Evolutionary conservation across 2,797 vertebrate species (phyloP), one percentile per base, ranked within the genome.

Genomic region (Thunnus albacares): DNA sequence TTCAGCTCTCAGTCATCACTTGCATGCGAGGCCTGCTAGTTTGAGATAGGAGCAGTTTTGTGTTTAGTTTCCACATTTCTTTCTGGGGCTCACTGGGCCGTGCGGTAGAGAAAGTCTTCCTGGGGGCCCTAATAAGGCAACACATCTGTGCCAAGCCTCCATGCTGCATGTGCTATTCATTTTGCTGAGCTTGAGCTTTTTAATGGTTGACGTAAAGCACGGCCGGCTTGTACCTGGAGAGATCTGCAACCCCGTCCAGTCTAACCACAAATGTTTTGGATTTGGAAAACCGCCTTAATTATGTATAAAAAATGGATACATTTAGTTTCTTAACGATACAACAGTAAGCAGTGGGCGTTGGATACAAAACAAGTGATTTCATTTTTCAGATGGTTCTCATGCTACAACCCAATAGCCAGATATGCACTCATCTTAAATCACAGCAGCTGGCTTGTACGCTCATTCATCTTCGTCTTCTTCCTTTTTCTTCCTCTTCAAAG

Each of bases 121-220:
- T 78, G 75, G 84, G 86, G 89, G 81, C 92, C 90, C 89, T 90
- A 91, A 93, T 90, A 92, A 93, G 93, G 93, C 82, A 90, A 80
- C 86, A 91, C 91, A 89, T 92, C 67, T 92, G 91, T 86, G 87
- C 89, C 87, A 85, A 85, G 82, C 76, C 85, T 89, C 87, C 86
- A 75, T 89, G 87, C 92, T 92, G 90, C 93, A 93, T 89, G 84
- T 90, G 92, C 91, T 93, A 87, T 84, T 93, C 89, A 90, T 93
- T 93, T 91, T 89, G 85, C 90, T 90, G 91, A 92, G 88, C 84
- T 87, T 28, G 84, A 84, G 68, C 83, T 82, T 91, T 93, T 93
- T 92, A 92, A 90, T 91, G 79, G 86, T 85, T 82, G 45, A 82
- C 85, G 85, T 78, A 73, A 71, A 89, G 80, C 84, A 74, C 76